Conservation (phyloP, 2,113 vertebrate species). For the Chunga burmeisteri region DNA sequence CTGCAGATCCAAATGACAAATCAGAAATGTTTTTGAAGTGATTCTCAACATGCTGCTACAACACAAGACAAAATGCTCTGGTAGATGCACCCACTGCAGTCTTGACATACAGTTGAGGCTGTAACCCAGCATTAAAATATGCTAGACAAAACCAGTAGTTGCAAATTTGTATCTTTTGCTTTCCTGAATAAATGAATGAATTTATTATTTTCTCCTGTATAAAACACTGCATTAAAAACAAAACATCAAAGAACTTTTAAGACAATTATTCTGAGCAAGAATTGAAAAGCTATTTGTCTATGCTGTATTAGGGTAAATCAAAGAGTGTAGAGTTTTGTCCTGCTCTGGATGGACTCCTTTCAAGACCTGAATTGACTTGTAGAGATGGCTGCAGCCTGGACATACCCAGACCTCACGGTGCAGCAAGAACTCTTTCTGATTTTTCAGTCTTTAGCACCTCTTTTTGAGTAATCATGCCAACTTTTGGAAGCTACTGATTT, state of each 20-base stretch:
- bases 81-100: neutral
- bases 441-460: neutral
- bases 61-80: neutral
- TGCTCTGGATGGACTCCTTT: neutral
- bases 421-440: neutral
- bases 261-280: neutral
- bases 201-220: neutral
- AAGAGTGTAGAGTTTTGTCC: neutral
- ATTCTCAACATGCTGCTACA: neutral
- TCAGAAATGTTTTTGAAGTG: neutral
- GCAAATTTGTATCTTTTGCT: neutral
- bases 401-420: neutral
- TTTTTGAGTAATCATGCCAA: neutral
- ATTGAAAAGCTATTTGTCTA: neutral
- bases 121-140: neutral
- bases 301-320: neutral
- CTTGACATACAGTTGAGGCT: neutral
- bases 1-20: neutral
- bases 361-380: neutral
- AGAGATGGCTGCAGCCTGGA: neutral
- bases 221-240: neutral
- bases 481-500: neutral
- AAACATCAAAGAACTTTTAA: neutral
- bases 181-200: neutral
- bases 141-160: neutral